Evolutionary conservation across 2,113 vertebrate genomes (phyloP), one percentile per base, ranked within the genome.

Genomic region (Amphiprion ocellaris): DNA sequence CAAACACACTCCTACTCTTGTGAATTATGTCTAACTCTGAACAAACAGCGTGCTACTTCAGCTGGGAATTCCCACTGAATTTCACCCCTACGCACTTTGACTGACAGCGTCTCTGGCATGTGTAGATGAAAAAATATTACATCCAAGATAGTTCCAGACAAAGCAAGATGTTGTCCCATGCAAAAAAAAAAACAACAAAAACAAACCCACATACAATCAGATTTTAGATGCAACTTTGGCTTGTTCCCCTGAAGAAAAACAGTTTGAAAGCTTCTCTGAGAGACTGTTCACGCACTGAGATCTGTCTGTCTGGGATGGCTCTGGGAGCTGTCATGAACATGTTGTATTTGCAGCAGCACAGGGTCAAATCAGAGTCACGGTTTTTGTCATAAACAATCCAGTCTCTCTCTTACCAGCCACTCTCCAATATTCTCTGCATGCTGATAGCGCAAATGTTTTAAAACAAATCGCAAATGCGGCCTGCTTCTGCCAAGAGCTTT

Each of bases 1-100:
- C 62, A 63, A 74, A 85, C 47, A 64, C 17, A 21, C 33, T 77
- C 24, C 1, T 82, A 17, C 47, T 23, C 47, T 63, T 37, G 26
- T 79, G 72, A 81, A 77, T 17, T 72, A 83, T 58, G 67, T 64
- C 68, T 63, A 21, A n/a, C 55, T 70, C 69, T 66, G 56, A 33
- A 5, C 10, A 71, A 55, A 69, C 14, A 9, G 30, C 33, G 41
- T 56, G 39, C 15, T 71, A 9, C 10, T 59, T n/a, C 4, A 70
- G 58, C 16, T 28, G 74, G 72, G 63, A 72, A 86, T 70, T 89
- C 85, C 75, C 65, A 56, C 15, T 68, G 19, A 72, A 76, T 76
- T 78, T 39, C 46, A 73, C 16, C 71, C 1, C 15, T 0, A 0
- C 39, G 15, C 33, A 39, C n/a, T 74, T 44, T 65, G 62, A 80